Base-by-base conservation (phyloP, 2,113 vertebrate genomes). In the Seriola quinqueradiata region DNA sequence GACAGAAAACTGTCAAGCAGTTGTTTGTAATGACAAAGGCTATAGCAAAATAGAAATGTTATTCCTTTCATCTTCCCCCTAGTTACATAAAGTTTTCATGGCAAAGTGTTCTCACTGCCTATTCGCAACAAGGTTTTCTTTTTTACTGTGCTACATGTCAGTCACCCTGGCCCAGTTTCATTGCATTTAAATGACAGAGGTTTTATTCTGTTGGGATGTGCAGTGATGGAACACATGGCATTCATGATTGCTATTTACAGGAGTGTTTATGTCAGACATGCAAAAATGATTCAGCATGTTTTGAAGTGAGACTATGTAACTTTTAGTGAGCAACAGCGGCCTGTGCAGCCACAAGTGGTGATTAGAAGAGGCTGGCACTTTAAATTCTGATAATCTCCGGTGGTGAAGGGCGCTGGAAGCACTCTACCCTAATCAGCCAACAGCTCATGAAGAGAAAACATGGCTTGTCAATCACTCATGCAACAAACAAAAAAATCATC, bases 161-260 rank as follows among this genome's bases (percentile, higher is more conserved):
- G 70, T 93, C 92, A 90, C 79, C 44, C 74, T 89, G 87, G 83
- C 88, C 86, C 91, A 90, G 69, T 89, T 92, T 86, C 63, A 75
- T 48, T 23, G 60, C 42, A 32, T 86, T 82, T 87, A 74, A 84
- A 84, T 75, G 60, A 69, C 75, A 52, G 79, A 79, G 70, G 60
- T 87, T 67, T 70, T 4, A 55, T 86, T 82, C 25, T 34, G 71
- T 79, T 65, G 83, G 57, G 83, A 70, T 83, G 55, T 13, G 55
- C 59, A 85, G 40, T 87, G 69, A 72, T 54, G 63, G 63, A 83
- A 66, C 61, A 52, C 21, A 5, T 38, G 75, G 54, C 19, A 0
- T 70, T 88, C 60, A n/a, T 70, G 75, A n/a, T 81, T 40, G 59
- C 75, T 75, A 70, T 85, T 88, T 79, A 77, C 81, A 66, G 64